These are phyloP conservation scores for Drepanosiphum platanoidis DNA, from an alignment of 2,888 invertebrate species.

Conservation along the genomic window DNA sequence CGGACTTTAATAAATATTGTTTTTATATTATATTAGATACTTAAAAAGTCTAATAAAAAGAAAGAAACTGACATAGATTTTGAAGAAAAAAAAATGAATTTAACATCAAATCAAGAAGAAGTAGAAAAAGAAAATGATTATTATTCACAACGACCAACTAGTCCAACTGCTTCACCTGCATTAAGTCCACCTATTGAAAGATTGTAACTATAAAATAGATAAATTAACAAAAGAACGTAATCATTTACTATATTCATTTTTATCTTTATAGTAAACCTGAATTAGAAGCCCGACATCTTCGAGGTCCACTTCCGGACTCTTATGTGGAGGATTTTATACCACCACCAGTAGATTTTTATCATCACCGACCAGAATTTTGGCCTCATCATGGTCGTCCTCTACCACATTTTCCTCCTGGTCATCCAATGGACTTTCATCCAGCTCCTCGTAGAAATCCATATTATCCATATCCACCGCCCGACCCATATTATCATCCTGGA, in stretches of 20 bases:
- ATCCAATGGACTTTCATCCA: constrained; percentile 58
- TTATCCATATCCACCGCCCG: constrained; percentile 57
- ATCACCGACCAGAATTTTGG: constrained; percentile 63
- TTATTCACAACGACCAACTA: constrained; percentile 73
- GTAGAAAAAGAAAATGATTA: constrained; percentile 78
- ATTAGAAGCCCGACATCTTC: constrained; percentile 52
- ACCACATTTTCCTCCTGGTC: constrained; percentile 60
- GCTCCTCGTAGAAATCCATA: constrained; percentile 51
- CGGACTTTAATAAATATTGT: background rate
- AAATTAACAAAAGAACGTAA: background rate
- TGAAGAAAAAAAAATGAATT: constrained; percentile 93
- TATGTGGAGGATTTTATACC: constrained; percentile 56
- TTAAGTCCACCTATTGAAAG: constrained; percentile 59
- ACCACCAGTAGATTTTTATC: constrained; percentile 56
- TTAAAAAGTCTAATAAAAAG: constrained; percentile 89
- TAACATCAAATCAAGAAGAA: constrained; percentile 82
- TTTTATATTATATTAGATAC: constrained; percentile 70
- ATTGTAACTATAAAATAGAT: constrained; percentile 42
- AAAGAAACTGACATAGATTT: constrained; percentile 96
- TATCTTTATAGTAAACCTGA: constrained; percentile 45
- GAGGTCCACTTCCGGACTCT: constrained; percentile 41
- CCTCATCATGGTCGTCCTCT: constrained; percentile 61
- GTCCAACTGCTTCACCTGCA: constrained; percentile 68
- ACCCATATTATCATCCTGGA: constrained; percentile 61
- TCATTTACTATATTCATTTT: background rate